A percentile compares a stretch with the other conserved stretches of the same genome.
phyloP scores from a whole-genome alignment of 2,797 vertebrate genomes.

The Tamandua tetradactyla region DNA sequence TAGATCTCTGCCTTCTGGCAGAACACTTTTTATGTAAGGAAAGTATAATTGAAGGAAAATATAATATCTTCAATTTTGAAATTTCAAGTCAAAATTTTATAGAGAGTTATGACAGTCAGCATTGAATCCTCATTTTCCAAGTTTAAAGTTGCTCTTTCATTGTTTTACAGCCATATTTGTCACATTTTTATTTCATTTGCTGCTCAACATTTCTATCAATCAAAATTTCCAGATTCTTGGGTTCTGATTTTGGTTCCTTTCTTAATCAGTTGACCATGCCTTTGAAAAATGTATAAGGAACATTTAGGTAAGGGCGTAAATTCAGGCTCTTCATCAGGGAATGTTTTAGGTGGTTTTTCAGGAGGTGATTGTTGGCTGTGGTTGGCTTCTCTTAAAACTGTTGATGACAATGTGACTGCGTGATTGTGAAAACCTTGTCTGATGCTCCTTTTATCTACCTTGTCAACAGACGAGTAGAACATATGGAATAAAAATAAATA shows the following conservation, averaged over 20 bases:
- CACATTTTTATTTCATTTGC: background rate
- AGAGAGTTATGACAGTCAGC: background rate
- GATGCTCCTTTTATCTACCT: no score
- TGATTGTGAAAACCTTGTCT: no score
- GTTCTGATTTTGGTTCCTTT: background rate
- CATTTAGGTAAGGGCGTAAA: background rate
- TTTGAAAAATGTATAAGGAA: background rate
- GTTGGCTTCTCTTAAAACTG: background rate
- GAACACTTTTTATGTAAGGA: background rate
- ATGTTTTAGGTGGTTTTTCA: background rate
- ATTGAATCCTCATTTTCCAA: background rate
- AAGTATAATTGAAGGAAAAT: background rate
- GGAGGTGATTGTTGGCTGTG: background rate
- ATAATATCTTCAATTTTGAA: background rate
- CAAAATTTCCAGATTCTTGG: background rate
- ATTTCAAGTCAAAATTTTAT: background rate
- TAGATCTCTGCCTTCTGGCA: background rate
- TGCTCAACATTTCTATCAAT: background rate
- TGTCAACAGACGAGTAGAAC: no score
- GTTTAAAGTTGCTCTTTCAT: background rate
- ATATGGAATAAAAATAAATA: no score
- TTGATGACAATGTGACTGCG: no score
- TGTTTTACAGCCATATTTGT: background rate
- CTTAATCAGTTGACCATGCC: background rate
- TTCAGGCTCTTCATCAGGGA: background rate